Percentiles rank a stretch among this genome's conserved stretches.
These are phyloP conservation scores for Cygnus olor DNA, from an alignment of 2,797 vertebrate species.

Conservation along the genomic window DNA sequence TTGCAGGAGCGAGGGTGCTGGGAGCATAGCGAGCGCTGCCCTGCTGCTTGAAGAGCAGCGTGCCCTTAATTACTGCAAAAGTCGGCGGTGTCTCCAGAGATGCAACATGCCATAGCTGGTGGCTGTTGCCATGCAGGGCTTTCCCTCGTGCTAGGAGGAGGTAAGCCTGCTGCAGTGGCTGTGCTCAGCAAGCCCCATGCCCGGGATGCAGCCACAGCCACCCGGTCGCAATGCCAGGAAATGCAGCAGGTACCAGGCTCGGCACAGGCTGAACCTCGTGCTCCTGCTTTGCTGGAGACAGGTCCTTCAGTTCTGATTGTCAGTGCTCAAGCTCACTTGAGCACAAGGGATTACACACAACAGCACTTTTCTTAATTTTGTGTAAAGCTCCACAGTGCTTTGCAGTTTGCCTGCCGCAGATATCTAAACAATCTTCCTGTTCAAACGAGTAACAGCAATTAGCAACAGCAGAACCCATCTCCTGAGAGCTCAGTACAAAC, in stretches of 20 bases:
- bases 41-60: neutral
- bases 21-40: neutral
- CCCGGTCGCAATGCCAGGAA: neutral
- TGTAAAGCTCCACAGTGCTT: neutral
- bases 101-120: neutral
- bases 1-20: neutral
- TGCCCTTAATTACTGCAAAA: neutral
- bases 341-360: neutral
- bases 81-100: accelerated
- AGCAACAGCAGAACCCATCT: neutral
- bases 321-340: neutral
- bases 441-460: constrained; percentile 1
- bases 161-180: neutral
- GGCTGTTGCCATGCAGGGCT: neutral
- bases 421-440: neutral
- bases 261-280: neutral
- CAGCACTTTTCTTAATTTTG: neutral
- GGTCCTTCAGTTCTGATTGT: neutral
- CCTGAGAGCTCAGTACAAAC: constrained; percentile 40
- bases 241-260: neutral
- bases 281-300: neutral
- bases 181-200: neutral
- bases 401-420: neutral
- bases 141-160: neutral
- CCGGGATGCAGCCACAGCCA: accelerated